Percentiles rank a stretch among this genome's conserved stretches.
Evolutionary conservation across 1,140 invertebrate species (phyloP).

Genomic region (Trypoxylus dichotomus): DNA sequence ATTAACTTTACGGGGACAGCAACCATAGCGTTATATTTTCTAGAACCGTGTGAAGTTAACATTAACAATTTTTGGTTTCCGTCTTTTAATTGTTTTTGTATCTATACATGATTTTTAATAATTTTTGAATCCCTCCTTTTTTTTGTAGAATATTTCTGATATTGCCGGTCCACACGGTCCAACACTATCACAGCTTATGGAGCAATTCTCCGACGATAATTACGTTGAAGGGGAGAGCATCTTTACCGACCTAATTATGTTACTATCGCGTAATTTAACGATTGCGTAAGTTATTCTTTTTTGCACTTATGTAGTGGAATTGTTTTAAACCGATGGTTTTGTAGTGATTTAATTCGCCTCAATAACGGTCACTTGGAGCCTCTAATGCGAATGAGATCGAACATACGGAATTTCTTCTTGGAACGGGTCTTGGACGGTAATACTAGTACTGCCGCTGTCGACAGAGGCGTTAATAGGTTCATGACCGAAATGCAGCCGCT

Average conservation of each 20-base stretch:
- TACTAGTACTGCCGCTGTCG: conserved; percentile 43
- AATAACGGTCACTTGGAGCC: conserved; percentile 44
- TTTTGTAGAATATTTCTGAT: conserved; percentile 41
- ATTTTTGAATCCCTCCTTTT: too few species aligned
- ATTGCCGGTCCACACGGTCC: conserved; percentile 35
- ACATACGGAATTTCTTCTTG: conserved; percentile 56
- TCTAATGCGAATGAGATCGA: conserved; percentile 46
- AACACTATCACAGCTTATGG: conserved; percentile 56
- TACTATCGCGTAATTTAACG: conserved; percentile 48
- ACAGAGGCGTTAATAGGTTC: conserved; percentile 46
- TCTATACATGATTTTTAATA: too few species aligned
- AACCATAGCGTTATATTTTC: too few species aligned
- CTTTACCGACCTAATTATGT: conserved; percentile 53
- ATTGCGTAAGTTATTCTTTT: conserved; percentile 40
- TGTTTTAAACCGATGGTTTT: conserved; percentile 20
- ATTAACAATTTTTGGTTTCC: too few species aligned
- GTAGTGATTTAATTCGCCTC: conserved; percentile 45
- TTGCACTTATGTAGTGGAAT: not conserved
- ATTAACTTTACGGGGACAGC: too few species aligned
- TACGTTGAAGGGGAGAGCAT: conserved; percentile 54
- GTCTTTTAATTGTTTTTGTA: too few species aligned
- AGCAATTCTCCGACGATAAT: conserved; percentile 49
- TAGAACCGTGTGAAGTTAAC: too few species aligned
- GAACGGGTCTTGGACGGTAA: conserved; percentile 53
- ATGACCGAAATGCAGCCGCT: conserved; percentile 47